Evolutionary conservation across 2,113 vertebrate species (phyloP).

Genomic region (Gasterosteus aculeatus): DNA sequence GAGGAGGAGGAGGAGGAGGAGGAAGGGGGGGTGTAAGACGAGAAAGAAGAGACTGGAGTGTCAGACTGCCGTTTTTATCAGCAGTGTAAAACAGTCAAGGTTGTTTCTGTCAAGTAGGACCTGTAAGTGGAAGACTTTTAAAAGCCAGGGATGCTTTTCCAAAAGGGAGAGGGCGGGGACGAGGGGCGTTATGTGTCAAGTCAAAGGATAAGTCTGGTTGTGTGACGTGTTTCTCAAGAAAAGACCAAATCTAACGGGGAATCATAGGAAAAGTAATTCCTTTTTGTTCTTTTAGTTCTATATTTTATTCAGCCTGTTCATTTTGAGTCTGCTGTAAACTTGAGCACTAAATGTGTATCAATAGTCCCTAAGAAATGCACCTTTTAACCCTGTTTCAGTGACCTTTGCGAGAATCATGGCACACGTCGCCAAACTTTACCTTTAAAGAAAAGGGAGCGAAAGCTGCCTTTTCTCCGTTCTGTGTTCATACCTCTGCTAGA

Average conservation of each 20-base stretch:
- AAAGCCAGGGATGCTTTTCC: background rate
- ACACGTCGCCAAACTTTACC: no score
- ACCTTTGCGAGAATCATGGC: background rate
- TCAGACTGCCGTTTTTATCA: background rate
- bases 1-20: background rate
- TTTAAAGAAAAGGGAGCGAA: no score
- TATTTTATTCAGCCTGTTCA: background rate
- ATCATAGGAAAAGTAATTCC: no score
- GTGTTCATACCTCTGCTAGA: slow-evolving; percentile 85
- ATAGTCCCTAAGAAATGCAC: background rate
- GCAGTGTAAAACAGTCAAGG: background rate
- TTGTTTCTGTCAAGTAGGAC: background rate
- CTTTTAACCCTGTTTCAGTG: background rate
- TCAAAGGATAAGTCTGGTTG: background rate
- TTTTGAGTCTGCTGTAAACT: background rate
- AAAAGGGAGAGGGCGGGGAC: no score
- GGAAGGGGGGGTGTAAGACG: background rate
- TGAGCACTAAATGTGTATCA: background rate
- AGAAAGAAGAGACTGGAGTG: background rate
- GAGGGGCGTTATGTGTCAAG: background rate
- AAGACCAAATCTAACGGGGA: background rate
- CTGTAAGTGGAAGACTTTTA: background rate
- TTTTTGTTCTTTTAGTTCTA: no score
- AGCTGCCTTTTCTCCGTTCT: background rate
- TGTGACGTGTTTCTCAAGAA: background rate